Evolutionary conservation across 2,797 vertebrate genomes (phyloP).

Genomic region (Prionace glauca): DNA sequence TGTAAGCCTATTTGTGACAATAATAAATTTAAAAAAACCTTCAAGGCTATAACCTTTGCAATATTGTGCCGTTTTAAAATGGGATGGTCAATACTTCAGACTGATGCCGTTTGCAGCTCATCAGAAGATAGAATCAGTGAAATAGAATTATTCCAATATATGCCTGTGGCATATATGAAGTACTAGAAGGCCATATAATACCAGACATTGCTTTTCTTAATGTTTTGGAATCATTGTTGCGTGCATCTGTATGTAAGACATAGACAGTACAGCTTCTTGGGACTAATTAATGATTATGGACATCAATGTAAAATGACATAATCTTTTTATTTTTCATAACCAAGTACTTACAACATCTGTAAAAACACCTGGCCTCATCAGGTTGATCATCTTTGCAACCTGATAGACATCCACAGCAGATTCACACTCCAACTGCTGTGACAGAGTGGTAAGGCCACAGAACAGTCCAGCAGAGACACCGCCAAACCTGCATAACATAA

Average conservation of each 20-base stretch:
- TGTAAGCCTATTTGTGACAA: no score
- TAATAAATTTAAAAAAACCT: neutral
- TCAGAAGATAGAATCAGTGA: neutral
- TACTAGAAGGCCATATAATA: neutral
- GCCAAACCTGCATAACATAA: slow-evolving; percentile 70
- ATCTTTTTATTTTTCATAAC: neutral
- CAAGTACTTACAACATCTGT: slow-evolving; percentile 88
- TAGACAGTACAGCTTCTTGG: neutral
- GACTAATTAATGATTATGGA: neutral
- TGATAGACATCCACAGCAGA: slow-evolving; percentile 94
- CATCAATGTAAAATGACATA: neutral
- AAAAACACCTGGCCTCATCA: slow-evolving; percentile 98
- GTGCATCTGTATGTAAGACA: neutral
- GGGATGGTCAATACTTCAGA: no score
- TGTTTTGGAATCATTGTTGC: neutral
- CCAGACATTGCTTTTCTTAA: neutral
- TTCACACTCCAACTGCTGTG: slow-evolving; percentile 95
- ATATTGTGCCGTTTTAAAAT: neutral
- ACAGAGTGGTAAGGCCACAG: slow-evolving; percentile 90
- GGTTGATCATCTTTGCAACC: slow-evolving; percentile 99
- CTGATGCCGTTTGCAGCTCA: neutral
- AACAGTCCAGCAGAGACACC: slow-evolving; percentile 89
- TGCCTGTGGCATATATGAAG: neutral
- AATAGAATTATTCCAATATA: neutral
- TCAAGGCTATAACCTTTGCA: neutral